Evolutionary conservation across 2,888 invertebrate genomes (phyloP).

Genomic region (Drosophila rellima): DNA sequence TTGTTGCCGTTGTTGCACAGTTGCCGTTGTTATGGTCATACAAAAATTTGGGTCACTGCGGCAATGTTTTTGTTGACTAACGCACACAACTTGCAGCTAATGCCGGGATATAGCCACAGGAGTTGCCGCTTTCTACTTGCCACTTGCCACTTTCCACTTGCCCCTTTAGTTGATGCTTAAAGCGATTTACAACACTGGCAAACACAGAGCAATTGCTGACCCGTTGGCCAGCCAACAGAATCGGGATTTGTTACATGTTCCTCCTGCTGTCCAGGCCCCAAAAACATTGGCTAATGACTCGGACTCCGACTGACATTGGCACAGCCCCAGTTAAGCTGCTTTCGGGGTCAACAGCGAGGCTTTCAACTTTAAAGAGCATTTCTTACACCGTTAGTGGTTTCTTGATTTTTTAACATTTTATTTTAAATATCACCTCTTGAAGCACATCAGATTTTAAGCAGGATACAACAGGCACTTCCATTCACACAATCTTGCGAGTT

Average conservation of each 20-base stretch:
- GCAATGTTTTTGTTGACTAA: conserved; percentile 75
- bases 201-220: conserved; percentile 23
- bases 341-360: not conserved
- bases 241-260: conserved; percentile 13
- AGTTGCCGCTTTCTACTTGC: not conserved
- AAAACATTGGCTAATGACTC: conserved; percentile 24
- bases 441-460: too few relatives aligned
- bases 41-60: conserved; percentile 78
- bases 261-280: conserved; percentile 2
- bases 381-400: too few relatives aligned
- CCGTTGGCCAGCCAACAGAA: conserved; percentile 18
- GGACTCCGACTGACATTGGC: conserved; percentile 20
- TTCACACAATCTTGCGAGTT: too few relatives aligned
- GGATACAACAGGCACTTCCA: too few relatives aligned
- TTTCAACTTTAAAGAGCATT: not conserved
- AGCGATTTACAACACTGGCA: conserved; percentile 21
- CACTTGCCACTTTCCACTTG: not conserved
- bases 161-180: conserved; percentile 24
- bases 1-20: conserved; percentile 30
- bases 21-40: conserved; percentile 56
- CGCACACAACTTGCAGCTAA: conserved; percentile 54
- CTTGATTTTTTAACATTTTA: too few relatives aligned
- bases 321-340: not conserved
- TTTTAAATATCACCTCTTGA: too few relatives aligned
- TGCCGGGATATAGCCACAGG: conserved; percentile 23